phyloP scores from a whole-genome alignment of 2,113 vertebrate species.

The Sturnus vulgaris region DNA sequence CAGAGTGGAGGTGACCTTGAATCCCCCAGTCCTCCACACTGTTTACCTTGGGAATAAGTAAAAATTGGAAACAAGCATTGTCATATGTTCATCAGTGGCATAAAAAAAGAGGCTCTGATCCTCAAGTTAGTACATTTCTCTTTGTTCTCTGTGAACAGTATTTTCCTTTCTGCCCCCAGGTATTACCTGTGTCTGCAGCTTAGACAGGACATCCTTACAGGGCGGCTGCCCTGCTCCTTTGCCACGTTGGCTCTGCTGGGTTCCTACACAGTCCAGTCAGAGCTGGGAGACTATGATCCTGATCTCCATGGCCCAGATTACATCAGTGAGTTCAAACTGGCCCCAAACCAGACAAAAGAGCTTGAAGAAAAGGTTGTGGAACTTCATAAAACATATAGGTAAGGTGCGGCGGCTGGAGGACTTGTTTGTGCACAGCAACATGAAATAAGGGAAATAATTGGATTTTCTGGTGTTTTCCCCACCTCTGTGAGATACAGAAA shows the following conservation, averaged over 20 bases:
- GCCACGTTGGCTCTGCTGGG: slow-evolving; percentile 92
- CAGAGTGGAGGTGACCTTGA: not conserved
- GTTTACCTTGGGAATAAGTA: not conserved
- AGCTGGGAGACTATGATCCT: slow-evolving; percentile 91
- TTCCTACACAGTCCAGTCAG: slow-evolving; percentile 94
- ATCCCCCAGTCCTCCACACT: accelerated
- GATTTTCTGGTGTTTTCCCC: not conserved
- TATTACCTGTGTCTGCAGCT: slow-evolving; percentile 96
- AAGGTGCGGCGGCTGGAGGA: accelerated
- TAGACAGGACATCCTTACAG: slow-evolving; percentile 87
- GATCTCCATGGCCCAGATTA: slow-evolving; percentile 86
- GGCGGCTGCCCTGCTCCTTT: slow-evolving; percentile 93
- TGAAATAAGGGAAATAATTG: not conserved
- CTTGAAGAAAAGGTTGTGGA: slow-evolving; percentile 96
- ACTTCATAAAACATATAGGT: slow-evolving; percentile 94
- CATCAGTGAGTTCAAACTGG: slow-evolving; percentile 87
- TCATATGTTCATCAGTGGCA: not conserved
- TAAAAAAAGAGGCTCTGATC: not conserved
- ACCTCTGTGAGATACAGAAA: not conserved
- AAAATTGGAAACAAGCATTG: not conserved
- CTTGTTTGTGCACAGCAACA: not conserved
- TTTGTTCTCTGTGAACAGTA: not conserved
- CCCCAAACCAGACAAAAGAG: slow-evolving; percentile 91
- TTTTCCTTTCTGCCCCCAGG: slow-evolving; percentile 35
- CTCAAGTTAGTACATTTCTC: not conserved